Conservation (phyloP, 2,797 vertebrate species). For the Chiloscyllium punctatum region DNA sequence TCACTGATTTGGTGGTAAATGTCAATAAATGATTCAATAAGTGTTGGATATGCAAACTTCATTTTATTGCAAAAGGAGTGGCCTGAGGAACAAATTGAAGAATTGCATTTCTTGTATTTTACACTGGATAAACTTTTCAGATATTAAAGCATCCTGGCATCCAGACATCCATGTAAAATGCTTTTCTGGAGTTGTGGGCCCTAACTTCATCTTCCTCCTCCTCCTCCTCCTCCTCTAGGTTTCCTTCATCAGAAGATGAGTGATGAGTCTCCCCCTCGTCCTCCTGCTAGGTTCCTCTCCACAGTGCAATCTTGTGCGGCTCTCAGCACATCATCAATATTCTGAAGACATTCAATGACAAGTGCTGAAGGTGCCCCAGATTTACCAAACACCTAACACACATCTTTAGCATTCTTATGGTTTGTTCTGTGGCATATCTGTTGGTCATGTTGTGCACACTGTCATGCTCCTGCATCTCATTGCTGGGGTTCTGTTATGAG, state of each 20-base stretch:
- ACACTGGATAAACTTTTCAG: neutral
- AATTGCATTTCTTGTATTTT: neutral
- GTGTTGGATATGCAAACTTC: neutral
- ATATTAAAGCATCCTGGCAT: neutral
- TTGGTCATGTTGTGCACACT: neutral
- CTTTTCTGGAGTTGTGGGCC: neutral
- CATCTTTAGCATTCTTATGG: no score
- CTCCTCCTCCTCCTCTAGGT: neutral
- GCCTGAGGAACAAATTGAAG: neutral
- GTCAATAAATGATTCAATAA: neutral
- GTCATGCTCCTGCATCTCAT: neutral
- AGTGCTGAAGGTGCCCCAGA: neutral
- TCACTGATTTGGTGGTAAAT: neutral
- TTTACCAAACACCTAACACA: neutral
- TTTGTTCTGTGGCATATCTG: neutral
- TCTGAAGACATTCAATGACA: neutral
- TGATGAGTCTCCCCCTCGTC: neutral
- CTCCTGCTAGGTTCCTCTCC: neutral
- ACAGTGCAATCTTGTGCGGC: neutral
- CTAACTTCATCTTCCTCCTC: neutral
- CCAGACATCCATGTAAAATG: neutral
- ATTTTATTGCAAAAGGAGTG: neutral
- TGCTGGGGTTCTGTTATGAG: neutral
- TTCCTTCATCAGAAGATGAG: neutral
- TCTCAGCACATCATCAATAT: neutral